phyloP scores from a whole-genome alignment of 2,797 vertebrate genomes.

The Danio jaintianensis region DNA sequence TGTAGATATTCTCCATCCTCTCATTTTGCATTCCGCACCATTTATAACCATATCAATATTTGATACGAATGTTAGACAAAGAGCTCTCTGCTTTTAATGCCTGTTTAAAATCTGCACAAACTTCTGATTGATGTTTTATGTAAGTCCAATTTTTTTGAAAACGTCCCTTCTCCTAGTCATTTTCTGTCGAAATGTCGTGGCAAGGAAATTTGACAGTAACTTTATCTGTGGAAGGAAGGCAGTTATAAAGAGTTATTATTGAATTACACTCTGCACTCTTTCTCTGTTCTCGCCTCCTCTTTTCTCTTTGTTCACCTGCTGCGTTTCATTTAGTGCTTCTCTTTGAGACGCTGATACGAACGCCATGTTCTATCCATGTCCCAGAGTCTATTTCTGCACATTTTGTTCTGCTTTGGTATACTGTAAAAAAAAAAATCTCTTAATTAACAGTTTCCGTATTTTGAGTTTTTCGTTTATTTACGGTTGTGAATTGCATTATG shows the following conservation, averaged over 20 bases:
- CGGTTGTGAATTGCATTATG: too few relatives aligned
- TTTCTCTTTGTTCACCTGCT: not conserved
- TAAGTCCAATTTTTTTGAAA: conserved; percentile 7
- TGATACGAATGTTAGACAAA: conserved; percentile 26
- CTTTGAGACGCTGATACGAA: not conserved
- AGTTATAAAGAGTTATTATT: conserved; percentile 52
- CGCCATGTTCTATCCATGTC: not conserved
- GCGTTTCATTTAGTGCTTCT: not conserved
- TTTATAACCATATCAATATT: conserved; percentile 16
- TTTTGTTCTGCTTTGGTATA: too few relatives aligned
- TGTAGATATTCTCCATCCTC: conserved; percentile 5
- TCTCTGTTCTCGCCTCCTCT: conserved; percentile 9
- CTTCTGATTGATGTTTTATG: not conserved
- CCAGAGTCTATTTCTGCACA: not conserved
- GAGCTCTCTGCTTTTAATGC: not conserved
- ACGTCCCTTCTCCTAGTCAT: not conserved
- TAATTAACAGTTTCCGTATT: too few relatives aligned
- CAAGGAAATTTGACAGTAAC: conserved; percentile 10
- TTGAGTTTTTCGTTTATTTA: too few relatives aligned
- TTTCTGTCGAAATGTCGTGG: not conserved
- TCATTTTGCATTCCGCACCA: conserved; percentile 15
- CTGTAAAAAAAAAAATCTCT: not conserved
- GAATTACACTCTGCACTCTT: conserved; percentile 25
- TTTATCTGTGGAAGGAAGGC: not conserved
- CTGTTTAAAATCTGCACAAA: conserved; percentile 20